phyloP scores from a whole-genome alignment of 2,888 invertebrate species.

The Andrena chrysosceles region DNA sequence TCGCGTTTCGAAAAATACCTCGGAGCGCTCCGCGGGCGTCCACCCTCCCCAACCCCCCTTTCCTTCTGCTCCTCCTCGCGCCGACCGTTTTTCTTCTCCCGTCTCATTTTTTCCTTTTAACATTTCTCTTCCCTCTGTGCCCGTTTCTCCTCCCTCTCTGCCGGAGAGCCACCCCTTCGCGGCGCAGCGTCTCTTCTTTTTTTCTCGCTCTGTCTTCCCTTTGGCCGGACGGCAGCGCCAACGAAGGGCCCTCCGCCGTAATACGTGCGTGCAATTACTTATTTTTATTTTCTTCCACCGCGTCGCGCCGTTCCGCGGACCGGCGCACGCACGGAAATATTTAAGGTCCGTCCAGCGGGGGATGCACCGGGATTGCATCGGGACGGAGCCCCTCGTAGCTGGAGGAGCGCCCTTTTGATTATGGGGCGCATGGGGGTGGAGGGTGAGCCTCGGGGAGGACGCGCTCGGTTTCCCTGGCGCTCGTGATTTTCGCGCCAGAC shows the following conservation, averaged over 20 bases:
- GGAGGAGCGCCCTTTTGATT: conserved; percentile 38
- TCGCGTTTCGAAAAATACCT: conserved; percentile 68
- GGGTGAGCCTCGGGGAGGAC: background rate
- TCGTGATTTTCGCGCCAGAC: conserved; percentile 28
- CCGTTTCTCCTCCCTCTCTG: background rate
- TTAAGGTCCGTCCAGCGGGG: conserved; percentile 65
- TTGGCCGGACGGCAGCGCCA: conserved; percentile 38
- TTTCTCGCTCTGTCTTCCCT: conserved; percentile 43
- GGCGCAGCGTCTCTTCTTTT: conserved; percentile 10
- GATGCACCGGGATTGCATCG: conserved; percentile 50
- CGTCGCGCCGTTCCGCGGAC: conserved; percentile 41
- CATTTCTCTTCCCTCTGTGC: background rate
- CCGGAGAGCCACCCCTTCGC: background rate
- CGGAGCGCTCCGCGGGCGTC: conserved; percentile 1
- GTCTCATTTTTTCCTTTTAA: background rate
- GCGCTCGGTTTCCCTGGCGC: background rate
- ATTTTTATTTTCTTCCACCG: conserved; percentile 57
- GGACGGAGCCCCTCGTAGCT: conserved; percentile 24
- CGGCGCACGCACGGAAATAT: conserved; percentile 69
- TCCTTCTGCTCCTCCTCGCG: background rate
- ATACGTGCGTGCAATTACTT: conserved; percentile 71
- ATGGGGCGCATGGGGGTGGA: conserved; percentile 1
- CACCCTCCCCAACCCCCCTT: background rate
- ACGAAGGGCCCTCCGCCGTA: conserved; percentile 60
- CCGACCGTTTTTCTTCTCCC: conserved; percentile 4